These are phyloP conservation scores for Trinorchestia longiramus DNA, from an alignment of 1,140 invertebrate species.

Conservation along the genomic window DNA sequence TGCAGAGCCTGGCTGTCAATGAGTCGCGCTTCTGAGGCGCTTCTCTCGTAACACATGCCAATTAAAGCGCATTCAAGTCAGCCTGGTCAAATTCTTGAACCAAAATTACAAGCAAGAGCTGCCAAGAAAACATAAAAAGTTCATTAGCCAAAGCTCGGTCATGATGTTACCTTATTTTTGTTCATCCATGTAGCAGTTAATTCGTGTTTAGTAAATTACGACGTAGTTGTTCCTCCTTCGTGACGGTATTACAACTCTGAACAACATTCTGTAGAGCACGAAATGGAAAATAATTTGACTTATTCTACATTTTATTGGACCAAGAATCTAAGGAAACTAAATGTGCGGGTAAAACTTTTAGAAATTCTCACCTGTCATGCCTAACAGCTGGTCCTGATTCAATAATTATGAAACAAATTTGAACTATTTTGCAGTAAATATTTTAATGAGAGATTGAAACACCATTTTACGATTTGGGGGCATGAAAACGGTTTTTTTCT, in stretches of 20 bases:
- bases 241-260: neutral
- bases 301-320: neutral
- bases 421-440: neutral
- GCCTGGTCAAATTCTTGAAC: conserved; percentile 23
- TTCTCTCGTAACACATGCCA: conserved; percentile 47
- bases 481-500: neutral
- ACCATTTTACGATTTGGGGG: neutral
- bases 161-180: conserved; percentile 38
- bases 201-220: conserved; percentile 43
- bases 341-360: neutral
- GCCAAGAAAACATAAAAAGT: neutral
- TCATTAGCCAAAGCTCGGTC: conserved; percentile 45
- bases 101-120: conserved; percentile 39
- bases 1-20: conserved; percentile 40
- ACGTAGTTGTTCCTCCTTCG: neutral
- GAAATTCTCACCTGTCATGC: neutral
- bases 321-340: neutral
- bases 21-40: conserved; percentile 47
- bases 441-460: neutral
- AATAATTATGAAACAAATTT: neutral
- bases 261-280: neutral
- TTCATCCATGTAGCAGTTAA: conserved; percentile 31
- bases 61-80: conserved; percentile 52
- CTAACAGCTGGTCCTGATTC: neutral
- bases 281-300: neutral